Evolutionary conservation across 2,113 vertebrate genomes (phyloP).

Genomic region (Silurus glanis): DNA sequence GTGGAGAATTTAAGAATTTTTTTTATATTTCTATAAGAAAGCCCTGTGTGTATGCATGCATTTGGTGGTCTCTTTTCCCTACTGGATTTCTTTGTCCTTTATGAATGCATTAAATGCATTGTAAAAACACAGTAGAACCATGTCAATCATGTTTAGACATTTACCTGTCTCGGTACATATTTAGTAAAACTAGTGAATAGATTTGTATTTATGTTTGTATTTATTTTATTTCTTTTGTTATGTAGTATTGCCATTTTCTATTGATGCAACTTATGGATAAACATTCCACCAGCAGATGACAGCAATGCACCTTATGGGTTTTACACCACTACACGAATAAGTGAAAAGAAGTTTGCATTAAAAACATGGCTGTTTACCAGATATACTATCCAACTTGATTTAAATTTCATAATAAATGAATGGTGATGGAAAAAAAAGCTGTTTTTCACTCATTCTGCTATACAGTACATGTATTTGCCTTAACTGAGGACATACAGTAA

Average conservation of each 20-base stretch:
- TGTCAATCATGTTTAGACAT: background rate
- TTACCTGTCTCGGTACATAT: background rate
- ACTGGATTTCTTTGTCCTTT: background rate
- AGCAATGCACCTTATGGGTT: conserved; percentile 12
- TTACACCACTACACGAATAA: background rate
- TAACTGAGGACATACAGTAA: background rate
- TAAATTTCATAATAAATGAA: background rate
- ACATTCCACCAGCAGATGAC: conserved; percentile 29
- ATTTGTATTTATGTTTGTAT: no score
- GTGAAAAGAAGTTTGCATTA: background rate
- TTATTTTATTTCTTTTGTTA: background rate
- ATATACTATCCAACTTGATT: background rate
- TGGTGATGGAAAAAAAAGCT: background rate
- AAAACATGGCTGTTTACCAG: background rate
- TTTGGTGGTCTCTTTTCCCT: background rate
- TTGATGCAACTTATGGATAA: background rate
- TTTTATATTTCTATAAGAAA: background rate
- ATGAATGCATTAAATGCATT: no score
- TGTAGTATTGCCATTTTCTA: background rate
- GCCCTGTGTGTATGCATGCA: background rate
- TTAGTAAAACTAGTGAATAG: background rate
- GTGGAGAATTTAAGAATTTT: background rate
- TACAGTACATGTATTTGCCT: background rate
- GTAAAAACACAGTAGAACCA: background rate
- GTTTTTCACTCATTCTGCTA: background rate